Evolutionary conservation across 2,113 vertebrate species (phyloP).

Genomic region (Nyctibius bracteatus): DNA sequence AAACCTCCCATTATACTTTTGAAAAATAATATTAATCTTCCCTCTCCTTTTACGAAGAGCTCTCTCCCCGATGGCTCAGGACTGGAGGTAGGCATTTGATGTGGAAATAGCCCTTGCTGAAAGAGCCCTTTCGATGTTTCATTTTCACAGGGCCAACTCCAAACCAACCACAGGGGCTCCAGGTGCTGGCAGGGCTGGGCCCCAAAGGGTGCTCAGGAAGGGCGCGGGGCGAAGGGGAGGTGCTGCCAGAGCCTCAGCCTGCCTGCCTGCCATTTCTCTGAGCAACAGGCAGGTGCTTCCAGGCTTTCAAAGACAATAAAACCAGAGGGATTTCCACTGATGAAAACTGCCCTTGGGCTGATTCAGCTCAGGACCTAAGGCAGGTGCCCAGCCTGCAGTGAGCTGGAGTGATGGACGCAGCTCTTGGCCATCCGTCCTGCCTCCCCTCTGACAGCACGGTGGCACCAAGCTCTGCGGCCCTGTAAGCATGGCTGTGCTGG

Average conservation of each 20-base stretch:
- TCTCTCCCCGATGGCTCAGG: neutral
- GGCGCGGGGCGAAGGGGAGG: neutral
- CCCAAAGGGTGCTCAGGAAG: neutral
- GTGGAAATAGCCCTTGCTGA: constrained; percentile 36
- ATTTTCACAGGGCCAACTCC: neutral
- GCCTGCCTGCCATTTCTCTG: neutral
- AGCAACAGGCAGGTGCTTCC: neutral
- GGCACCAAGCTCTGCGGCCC: neutral
- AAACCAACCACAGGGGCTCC: neutral
- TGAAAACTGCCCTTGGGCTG: neutral
- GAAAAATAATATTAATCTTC: constrained; percentile 60
- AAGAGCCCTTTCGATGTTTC: constrained; percentile 26
- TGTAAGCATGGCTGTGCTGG: neutral
- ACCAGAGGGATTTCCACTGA: neutral
- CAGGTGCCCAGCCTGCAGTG: neutral
- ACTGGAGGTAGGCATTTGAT: constrained; percentile 40
- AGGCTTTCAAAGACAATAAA: neutral
- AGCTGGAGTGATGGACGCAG: neutral
- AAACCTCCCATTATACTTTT: constrained; percentile 50
- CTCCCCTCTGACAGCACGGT: fast-evolving
- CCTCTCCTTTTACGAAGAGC: constrained; percentile 11
- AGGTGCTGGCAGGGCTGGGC: neutral
- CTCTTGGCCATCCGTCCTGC: fast-evolving
- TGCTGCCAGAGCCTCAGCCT: neutral
- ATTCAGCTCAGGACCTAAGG: neutral